phyloP scores from a whole-genome alignment of 1,140 invertebrate genomes.

The Drosophila pectinifera region DNA sequence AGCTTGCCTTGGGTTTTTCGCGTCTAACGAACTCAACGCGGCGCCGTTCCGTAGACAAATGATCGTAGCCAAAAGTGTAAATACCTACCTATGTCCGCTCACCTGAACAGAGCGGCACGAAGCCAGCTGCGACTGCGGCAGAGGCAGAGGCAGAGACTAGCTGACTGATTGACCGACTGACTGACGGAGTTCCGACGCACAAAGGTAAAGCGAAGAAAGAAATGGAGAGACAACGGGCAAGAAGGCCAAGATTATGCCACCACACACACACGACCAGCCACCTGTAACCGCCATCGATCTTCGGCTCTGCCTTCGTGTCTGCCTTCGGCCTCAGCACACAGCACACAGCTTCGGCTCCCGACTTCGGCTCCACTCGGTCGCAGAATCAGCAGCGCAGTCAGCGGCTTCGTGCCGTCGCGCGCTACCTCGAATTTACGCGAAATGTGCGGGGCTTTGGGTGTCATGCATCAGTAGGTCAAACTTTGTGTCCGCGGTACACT shows the following conservation, averaged over 20 bases:
- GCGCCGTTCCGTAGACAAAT: conserved; percentile 83
- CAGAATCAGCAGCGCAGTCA: conserved; percentile 50
- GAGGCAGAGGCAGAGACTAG: conserved; percentile 29
- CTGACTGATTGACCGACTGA: conserved; percentile 76
- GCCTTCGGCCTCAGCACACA: conserved; percentile 22
- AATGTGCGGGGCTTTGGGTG: conserved; percentile 38
- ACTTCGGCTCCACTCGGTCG: conserved; percentile 18
- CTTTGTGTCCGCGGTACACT: conserved; percentile 12
- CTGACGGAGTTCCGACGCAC: conserved; percentile 54
- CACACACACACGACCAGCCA: conserved; percentile 36
- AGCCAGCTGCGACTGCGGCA: conserved; percentile 28
- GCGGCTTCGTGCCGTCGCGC: too few species aligned
- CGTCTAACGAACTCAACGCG: conserved; percentile 81
- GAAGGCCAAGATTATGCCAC: conserved; percentile 82
- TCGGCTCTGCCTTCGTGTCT: too few species aligned
- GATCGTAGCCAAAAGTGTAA: conserved; percentile 78
- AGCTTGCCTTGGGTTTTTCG: conserved; percentile 32
- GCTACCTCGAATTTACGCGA: conserved; percentile 37
- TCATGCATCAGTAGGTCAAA: conserved; percentile 42
- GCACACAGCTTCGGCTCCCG: conserved; percentile 13
- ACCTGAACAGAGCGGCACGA: conserved; percentile 41
- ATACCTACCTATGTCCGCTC: conserved; percentile 71
- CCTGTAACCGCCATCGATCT: conserved; percentile 52
- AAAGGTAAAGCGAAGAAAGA: conserved; percentile 65
- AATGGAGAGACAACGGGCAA: conserved; percentile 56